These are phyloP conservation scores for Phymanthus crucifer DNA, from an alignment of 92 coral and sea anemone genomes.

Conservation along the genomic window DNA sequence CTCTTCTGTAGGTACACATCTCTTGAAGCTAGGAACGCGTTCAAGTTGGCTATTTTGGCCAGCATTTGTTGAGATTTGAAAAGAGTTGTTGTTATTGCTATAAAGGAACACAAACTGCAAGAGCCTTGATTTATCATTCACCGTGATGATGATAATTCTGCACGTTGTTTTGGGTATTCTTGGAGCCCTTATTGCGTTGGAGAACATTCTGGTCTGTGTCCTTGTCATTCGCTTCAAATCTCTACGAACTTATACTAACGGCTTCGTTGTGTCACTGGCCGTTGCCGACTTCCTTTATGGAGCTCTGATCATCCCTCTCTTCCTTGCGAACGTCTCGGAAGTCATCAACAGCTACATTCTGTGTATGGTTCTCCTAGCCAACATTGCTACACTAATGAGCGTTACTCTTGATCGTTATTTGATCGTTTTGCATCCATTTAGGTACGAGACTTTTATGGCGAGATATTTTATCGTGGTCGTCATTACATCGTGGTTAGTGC, in stretches of 20 bases:
- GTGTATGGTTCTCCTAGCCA: constrained; percentile 49
- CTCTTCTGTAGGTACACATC: neutral
- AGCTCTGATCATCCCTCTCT: constrained; percentile 44
- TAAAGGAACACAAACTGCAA: neutral
- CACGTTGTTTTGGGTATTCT: constrained; percentile 30
- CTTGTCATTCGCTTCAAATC: constrained; percentile 34
- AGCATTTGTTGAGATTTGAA: neutral
- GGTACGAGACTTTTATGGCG: constrained; percentile 43
- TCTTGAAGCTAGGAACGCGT: neutral
- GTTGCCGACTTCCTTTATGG: constrained; percentile 58
- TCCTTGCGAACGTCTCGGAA: constrained; percentile 14
- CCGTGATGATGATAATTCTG: neutral
- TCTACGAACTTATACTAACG: constrained; percentile 51
- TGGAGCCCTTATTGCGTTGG: constrained; percentile 51
- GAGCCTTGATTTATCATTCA: neutral
- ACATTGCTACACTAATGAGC: constrained; percentile 43
- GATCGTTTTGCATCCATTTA: constrained; percentile 42
- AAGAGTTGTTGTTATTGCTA: neutral
- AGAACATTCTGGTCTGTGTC: constrained; percentile 44
- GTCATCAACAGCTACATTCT: constrained; percentile 40
- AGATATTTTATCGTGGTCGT: constrained; percentile 36
- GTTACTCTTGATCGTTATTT: constrained; percentile 61
- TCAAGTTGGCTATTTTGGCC: neutral
- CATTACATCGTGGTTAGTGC: constrained; percentile 39
- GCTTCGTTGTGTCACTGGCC: constrained; percentile 57